phyloP scores from a whole-genome alignment of 2,888 invertebrate genomes.

The Siphonodentalium dalli region DNA sequence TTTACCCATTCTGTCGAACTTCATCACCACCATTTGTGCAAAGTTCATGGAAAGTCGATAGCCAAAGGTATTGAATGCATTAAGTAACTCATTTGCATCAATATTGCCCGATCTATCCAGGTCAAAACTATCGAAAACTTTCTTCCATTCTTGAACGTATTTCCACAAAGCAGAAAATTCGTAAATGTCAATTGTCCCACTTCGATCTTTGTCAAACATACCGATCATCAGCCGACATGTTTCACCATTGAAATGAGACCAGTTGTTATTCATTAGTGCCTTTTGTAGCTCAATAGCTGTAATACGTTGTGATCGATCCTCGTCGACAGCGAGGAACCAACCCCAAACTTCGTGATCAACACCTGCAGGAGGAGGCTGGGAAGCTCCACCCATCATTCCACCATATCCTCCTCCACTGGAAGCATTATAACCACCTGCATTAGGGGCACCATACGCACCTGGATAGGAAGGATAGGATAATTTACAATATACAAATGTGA shows the following conservation, averaged over 20 bases:
- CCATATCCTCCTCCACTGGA: background rate
- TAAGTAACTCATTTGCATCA: slow-evolving; percentile 57
- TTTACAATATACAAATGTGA: no score
- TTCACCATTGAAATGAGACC: slow-evolving; percentile 64
- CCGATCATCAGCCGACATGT: slow-evolving; percentile 65
- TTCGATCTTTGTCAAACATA: slow-evolving; percentile 65
- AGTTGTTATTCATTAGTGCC: slow-evolving; percentile 64
- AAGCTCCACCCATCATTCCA: slow-evolving; percentile 32
- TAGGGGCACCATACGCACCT: slow-evolving; percentile 34
- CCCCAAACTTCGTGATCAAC: slow-evolving; percentile 58
- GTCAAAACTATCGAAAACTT: slow-evolving; percentile 65
- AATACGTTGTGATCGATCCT: slow-evolving; percentile 58
- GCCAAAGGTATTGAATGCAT: slow-evolving; percentile 64
- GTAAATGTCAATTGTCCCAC: slow-evolving; percentile 63
- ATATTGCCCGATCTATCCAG: slow-evolving; percentile 64
- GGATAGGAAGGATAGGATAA: no score
- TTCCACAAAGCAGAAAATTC: slow-evolving; percentile 65
- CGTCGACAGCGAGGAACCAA: slow-evolving; percentile 63
- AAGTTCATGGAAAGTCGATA: slow-evolving; percentile 65
- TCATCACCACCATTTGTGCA: slow-evolving; percentile 50
- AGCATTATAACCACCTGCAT: slow-evolving; percentile 20
- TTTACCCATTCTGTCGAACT: slow-evolving; percentile 56
- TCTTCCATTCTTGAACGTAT: slow-evolving; percentile 65
- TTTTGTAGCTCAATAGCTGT: slow-evolving; percentile 56
- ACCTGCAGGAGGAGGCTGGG: slow-evolving; percentile 49